Conservation (phyloP, 2,113 vertebrate species). For the Meleagris gallopavo region DNA sequence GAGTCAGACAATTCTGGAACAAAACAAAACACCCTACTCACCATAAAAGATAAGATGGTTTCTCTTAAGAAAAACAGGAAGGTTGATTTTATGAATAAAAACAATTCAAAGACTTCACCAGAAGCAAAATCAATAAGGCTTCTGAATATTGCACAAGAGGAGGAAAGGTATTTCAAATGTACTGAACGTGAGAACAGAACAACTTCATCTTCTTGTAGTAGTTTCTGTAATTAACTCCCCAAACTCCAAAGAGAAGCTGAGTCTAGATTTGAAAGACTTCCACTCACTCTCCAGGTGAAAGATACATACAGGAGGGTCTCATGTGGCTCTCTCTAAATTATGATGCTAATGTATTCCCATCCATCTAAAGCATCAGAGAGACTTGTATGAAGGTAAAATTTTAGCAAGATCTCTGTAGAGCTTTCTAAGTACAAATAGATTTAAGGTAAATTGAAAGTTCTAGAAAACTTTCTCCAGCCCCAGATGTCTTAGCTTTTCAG, state of each 20-base stretch:
- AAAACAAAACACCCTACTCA: conserved; percentile 41
- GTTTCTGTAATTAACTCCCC: background rate
- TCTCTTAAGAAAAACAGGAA: conserved; percentile 45
- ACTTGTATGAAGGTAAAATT: background rate
- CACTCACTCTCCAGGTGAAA: background rate
- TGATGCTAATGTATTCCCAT: background rate
- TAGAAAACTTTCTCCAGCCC: background rate
- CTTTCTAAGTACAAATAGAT: background rate
- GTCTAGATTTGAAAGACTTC: background rate
- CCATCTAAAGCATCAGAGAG: background rate
- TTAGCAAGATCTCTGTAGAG: background rate
- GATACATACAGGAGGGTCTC: background rate
- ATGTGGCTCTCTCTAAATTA: background rate
- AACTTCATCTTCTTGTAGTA: background rate
- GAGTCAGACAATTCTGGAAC: conserved; percentile 52
- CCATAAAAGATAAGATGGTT: conserved; percentile 25
- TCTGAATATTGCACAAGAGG: background rate
- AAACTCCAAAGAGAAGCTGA: background rate
- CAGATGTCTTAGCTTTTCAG: background rate
- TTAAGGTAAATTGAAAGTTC: background rate
- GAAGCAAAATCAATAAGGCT: background rate
- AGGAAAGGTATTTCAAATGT: background rate
- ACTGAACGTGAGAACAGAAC: background rate
- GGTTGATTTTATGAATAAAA: background rate
- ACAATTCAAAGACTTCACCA: background rate